Evolutionary conservation across 1,140 invertebrate genomes (phyloP).

Genomic region (Conopomorpha cramerella): DNA sequence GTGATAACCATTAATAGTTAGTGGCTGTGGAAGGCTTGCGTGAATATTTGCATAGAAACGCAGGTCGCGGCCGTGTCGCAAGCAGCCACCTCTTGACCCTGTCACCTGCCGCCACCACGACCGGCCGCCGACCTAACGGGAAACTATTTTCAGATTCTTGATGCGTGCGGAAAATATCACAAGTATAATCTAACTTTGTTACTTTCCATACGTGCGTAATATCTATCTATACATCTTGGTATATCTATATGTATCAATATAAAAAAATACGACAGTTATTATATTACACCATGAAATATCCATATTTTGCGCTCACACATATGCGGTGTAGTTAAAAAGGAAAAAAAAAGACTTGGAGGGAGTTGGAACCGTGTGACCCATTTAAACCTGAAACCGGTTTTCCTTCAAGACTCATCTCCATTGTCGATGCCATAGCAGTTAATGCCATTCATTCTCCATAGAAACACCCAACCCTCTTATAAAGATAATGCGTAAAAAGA

Average conservation of each 20-base stretch:
- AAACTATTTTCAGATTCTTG: slow-evolving; percentile 40
- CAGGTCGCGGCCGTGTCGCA: slow-evolving; percentile 29
- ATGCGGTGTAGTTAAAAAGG: slow-evolving; percentile 23
- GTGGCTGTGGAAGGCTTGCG: slow-evolving; percentile 33
- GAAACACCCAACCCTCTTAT: slow-evolving; percentile 36
- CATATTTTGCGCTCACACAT: background rate
- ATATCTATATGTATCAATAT: background rate
- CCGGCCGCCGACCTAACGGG: too few relatives aligned
- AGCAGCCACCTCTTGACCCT: slow-evolving; percentile 44
- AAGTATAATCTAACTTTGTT: background rate
- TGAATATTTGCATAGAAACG: slow-evolving; percentile 53
- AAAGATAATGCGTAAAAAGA: slow-evolving; percentile 50
- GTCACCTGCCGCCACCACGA: slow-evolving; percentile 37
- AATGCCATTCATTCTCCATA: slow-evolving; percentile 45
- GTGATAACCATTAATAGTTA: slow-evolving; percentile 50
- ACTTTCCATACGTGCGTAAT: background rate
- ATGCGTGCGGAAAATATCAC: background rate
- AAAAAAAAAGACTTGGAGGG: slow-evolving; percentile 43
- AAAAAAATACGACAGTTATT: too few relatives aligned
- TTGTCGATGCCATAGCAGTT: slow-evolving; percentile 47
- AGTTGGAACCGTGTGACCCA: slow-evolving; percentile 54
- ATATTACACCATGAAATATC: background rate
- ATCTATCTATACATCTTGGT: background rate
- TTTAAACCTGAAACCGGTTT: slow-evolving; percentile 54
- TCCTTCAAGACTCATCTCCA: slow-evolving; percentile 42